Conservation (phyloP, 2,888 invertebrate species). For the Limnephilus marmoratus region DNA sequence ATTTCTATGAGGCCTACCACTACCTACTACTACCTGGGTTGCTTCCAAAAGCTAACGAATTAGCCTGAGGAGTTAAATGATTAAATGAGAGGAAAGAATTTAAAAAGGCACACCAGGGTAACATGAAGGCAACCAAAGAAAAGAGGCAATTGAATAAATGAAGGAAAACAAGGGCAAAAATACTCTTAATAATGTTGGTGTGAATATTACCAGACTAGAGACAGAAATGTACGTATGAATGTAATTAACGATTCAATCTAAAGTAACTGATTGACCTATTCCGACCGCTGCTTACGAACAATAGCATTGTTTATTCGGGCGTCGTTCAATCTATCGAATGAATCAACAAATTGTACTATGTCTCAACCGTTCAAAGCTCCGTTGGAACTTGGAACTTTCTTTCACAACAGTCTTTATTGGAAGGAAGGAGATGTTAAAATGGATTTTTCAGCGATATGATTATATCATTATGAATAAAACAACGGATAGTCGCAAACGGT, state of each 20-base stretch:
- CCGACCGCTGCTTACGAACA: constrained; percentile 18
- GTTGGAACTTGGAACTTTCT: no score
- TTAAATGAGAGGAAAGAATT: no score
- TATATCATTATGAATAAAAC: neutral
- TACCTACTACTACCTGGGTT: no score
- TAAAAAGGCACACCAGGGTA: no score
- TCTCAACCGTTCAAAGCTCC: no score
- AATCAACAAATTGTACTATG: neutral
- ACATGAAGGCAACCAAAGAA: no score
- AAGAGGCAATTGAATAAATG: neutral
- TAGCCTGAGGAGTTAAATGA: no score
- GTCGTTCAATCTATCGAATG: neutral
- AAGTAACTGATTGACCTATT: neutral
- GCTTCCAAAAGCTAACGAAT: no score
- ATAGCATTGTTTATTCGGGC: neutral
- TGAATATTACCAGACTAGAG: neutral
- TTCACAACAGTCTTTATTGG: no score
- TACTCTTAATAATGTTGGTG: neutral
- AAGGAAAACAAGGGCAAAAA: neutral
- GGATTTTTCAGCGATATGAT: no score
- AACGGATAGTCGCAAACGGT: neutral
- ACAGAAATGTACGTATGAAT: neutral
- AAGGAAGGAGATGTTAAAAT: no score
- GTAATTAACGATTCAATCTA: neutral
- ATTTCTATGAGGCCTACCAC: no score